Conservation (phyloP, 2,797 vertebrate species). For the Gallirallus australis region DNA sequence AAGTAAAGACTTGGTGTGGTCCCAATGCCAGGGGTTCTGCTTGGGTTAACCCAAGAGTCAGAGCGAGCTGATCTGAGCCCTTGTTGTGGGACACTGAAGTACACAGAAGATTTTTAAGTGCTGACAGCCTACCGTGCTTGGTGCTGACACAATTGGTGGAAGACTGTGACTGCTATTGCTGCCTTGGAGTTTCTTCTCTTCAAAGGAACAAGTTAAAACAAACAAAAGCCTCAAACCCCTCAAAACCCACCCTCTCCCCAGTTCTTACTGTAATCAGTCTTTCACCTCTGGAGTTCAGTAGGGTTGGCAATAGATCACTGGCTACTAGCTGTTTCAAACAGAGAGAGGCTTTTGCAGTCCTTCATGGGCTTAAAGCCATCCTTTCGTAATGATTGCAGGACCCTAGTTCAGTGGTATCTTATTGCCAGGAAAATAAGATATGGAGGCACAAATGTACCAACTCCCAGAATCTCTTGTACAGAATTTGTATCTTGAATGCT, state of each 20-base stretch:
- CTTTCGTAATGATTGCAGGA: background rate
- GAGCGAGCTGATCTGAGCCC: background rate
- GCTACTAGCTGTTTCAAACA: background rate
- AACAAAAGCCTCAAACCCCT: background rate
- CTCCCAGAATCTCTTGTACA: background rate
- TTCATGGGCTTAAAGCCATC: background rate
- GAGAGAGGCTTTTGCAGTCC: background rate
- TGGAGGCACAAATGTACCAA: background rate
- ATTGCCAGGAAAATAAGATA: background rate
- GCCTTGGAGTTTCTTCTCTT: background rate
- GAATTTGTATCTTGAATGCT: background rate
- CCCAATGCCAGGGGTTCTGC: background rate
- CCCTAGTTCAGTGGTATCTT: background rate
- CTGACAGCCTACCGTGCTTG: background rate
- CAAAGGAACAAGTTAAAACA: background rate
- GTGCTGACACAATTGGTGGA: background rate
- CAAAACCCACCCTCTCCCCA: background rate
- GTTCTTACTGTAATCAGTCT: background rate
- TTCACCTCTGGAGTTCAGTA: background rate
- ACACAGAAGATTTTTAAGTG: too few species aligned
- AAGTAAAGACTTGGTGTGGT: background rate
- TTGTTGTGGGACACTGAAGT: background rate
- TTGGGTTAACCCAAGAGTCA: background rate
- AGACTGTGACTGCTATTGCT: background rate
- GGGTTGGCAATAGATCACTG: background rate